These are phyloP conservation scores for Hoplias malabaricus DNA, from an alignment of 2,113 vertebrate species.

Conservation along the genomic window DNA sequence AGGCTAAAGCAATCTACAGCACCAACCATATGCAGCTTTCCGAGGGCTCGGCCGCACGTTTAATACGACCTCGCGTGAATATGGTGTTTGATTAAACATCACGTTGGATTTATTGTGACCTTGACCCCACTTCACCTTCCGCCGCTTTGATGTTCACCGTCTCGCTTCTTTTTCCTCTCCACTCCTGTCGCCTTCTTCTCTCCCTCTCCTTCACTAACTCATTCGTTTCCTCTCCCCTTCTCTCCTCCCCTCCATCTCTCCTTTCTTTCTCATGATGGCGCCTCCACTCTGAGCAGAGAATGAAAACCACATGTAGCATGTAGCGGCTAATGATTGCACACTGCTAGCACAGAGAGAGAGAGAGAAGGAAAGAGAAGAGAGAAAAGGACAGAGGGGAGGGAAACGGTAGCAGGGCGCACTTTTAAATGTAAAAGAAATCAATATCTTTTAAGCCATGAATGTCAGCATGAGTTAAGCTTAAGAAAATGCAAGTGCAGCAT, in stretches of 20 bases:
- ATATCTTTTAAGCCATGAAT: conserved; percentile 72
- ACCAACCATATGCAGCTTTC: conserved; percentile 52
- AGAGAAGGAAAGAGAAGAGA: not conserved
- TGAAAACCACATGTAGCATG: conserved; percentile 75
- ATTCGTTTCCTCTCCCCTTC: not conserved
- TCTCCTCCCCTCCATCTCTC: not conserved
- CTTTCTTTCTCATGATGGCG: conserved; percentile 44
- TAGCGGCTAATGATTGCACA: conserved; percentile 67
- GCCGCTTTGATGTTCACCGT: conserved; percentile 45
- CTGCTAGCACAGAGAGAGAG: conserved; percentile 49
- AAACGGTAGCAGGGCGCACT: conserved; percentile 45
- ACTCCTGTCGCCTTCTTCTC: no score
- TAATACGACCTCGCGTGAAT: conserved; percentile 40
- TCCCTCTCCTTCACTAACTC: no score
- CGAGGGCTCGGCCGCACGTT: conserved; percentile 58
- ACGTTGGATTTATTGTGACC: conserved; percentile 16
- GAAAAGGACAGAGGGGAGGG: conserved; percentile 6
- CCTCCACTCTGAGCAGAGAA: conserved; percentile 50
- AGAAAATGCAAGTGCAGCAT: conserved; percentile 69
- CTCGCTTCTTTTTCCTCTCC: not conserved
- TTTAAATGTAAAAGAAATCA: conserved; percentile 71
- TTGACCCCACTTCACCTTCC: conserved; percentile 44
- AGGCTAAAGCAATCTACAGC: conserved; percentile 27
- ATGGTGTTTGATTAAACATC: not conserved
- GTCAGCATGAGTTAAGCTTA: conserved; percentile 71